Evolutionary conservation across 2,113 vertebrate species (phyloP).

Genomic region (Eulemur macaco): DNA sequence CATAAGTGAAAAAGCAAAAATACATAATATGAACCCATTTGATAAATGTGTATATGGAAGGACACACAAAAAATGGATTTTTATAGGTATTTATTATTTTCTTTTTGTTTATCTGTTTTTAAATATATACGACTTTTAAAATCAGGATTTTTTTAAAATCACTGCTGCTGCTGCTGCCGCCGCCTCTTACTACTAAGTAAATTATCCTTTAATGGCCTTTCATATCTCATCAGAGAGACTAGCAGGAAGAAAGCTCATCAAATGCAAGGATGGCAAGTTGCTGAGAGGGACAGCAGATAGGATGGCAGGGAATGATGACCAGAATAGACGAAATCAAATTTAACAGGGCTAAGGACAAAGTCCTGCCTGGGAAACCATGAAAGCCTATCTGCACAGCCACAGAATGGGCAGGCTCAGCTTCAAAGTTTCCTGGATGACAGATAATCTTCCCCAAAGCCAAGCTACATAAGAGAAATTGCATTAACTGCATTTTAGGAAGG

Average conservation of each 20-base stretch:
- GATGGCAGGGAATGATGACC: not conserved
- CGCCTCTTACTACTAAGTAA: not conserved
- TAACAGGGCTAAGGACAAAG: not conserved
- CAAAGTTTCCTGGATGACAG: not conserved
- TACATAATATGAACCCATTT: not conserved
- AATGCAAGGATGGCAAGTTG: not conserved
- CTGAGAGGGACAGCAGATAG: not conserved
- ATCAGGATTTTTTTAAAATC: not conserved
- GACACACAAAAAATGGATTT: not conserved
- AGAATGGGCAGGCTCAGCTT: not conserved
- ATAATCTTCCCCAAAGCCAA: not conserved
- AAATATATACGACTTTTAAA: slow-evolving; percentile 2
- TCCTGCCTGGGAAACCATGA: not conserved
- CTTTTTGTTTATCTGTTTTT: slow-evolving; percentile 16
- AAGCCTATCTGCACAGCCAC: not conserved
- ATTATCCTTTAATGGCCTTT: slow-evolving; percentile 58
- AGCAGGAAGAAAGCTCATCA: slow-evolving; percentile 40
- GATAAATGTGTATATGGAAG: not conserved
- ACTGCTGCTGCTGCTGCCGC: not conserved
- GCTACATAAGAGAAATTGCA: not conserved
- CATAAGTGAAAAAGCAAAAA: slow-evolving; percentile 3
- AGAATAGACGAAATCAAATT: not conserved
- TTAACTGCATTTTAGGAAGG: slow-evolving; percentile 17
- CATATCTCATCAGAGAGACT: slow-evolving; percentile 48
- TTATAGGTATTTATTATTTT: not conserved